Base-by-base conservation (phyloP, 1,140 invertebrate genomes). In the Scaptomyza hsui region DNA sequence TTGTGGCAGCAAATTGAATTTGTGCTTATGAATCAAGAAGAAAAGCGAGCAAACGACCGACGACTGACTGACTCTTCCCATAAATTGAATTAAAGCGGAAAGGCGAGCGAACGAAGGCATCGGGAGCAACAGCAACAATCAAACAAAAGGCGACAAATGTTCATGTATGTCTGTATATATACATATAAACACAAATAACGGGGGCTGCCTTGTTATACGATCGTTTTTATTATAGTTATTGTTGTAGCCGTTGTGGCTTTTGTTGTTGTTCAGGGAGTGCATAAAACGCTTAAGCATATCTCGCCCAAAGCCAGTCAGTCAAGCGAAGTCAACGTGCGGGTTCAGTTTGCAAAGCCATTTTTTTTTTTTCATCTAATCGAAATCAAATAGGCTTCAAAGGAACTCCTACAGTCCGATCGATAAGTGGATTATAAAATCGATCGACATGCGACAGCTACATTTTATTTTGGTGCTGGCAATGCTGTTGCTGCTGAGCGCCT, bases 1-100 rank as follows among this genome's bases (percentile, higher is more conserved):
- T 57, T 15, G 45, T 45, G 60, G 45, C 18, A 45, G 73, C 49
- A 80, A 81, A 81, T 85, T 83, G 72, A 83, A 83, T 79, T 83
- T 83, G 64, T 42, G 15, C 48, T 56, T 39, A 68, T 61, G 39
- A 72, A 67, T 70, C 37, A 64, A 61, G 70, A 64, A 61, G 63
- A 71, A 80, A 51, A 37, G 32, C 75, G 79, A 72, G 67, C 53
- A 64, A 85, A 45, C 74, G 60, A 72, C 52, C 59, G 73, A 45
- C 74, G 60, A 72, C 52, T 62, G 73, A 74, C 32, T 47, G 41
- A 42, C 24, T 35, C 64, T 53, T 35, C 16, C 51, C 12, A 73
- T 55, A 67, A 72, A 72, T 72, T 72, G 55, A 72, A 72, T 72
- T 67, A 72, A 72, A 72, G 47, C 47, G 47, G 45, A 72, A 65